Percentiles rank a stretch among this genome's conserved stretches.
Evolutionary conservation across 35 echinoderm and acorn worm genomes (phyloP).

Genomic region (Heliocidaris tuberculata): DNA sequence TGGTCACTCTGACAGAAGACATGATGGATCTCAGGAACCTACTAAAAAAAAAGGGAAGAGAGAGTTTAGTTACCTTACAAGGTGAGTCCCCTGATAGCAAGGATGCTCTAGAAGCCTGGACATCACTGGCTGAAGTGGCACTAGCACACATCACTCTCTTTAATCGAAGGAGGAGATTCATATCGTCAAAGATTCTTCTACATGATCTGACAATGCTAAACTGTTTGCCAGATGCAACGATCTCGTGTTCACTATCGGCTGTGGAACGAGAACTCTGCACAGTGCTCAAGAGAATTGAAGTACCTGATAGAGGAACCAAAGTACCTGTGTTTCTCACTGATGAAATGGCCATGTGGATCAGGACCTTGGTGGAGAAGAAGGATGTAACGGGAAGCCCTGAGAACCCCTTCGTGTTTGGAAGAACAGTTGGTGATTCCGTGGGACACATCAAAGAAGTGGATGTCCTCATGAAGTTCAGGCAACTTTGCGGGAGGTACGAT

Average conservation of each 20-base stretch:
- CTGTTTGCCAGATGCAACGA: too few species aligned
- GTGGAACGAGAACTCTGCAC: too few species aligned
- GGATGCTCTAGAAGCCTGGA: too few species aligned
- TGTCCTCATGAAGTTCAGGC: constrained; percentile 31
- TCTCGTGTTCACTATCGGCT: too few species aligned
- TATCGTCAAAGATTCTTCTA: constrained; percentile 16
- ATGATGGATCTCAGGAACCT: too few species aligned
- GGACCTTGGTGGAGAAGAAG: not conserved
- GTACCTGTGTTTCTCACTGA: not conserved
- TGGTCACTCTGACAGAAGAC: not conserved
- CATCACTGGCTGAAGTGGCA: too few species aligned
- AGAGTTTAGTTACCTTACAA: too few species aligned
- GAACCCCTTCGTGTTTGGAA: constrained; percentile 52
- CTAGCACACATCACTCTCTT: constrained; percentile 48
- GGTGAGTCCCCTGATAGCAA: too few species aligned
- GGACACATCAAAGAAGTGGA: constrained; percentile 37
- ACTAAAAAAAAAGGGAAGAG: too few species aligned
- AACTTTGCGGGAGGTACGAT: constrained; percentile 26
- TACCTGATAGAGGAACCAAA: not conserved
- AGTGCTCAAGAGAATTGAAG: not conserved
- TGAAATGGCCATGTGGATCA: constrained; percentile 30
- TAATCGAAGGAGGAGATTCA: constrained; percentile 38
- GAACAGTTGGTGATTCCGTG: too few species aligned
- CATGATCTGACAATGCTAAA: too few species aligned
- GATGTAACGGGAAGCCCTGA: not conserved